Conservation (phyloP, 2,797 vertebrate species). For the Rhabdophis nuchalis region DNA sequence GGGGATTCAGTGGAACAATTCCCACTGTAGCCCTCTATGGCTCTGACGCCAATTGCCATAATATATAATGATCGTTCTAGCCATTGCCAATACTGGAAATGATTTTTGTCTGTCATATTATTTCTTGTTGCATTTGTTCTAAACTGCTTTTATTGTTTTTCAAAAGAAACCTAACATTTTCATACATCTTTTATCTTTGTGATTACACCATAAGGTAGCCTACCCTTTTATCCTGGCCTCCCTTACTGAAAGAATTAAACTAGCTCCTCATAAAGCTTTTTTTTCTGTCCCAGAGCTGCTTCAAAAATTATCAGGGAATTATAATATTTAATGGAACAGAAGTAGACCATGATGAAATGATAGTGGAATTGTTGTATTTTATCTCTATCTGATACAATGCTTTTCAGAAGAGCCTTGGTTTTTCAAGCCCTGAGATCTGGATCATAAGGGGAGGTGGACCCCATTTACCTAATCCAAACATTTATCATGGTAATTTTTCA, state of each 20-base stretch:
- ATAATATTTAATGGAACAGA: not conserved
- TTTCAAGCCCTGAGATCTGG: not conserved
- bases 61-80: not conserved
- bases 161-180: not conserved
- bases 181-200: not conserved
- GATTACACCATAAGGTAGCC: not conserved
- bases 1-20: not conserved
- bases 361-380: not conserved
- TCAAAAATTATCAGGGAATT: not conserved
- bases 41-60: not conserved
- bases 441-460: not conserved
- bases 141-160: not conserved
- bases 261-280: not conserved
- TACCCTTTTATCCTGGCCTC: not conserved
- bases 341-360: not conserved
- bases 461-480: not conserved
- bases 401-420: not conserved
- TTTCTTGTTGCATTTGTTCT: not conserved
- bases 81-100: not conserved
- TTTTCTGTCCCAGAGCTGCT: not conserved
- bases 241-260: not conserved
- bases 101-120: not conserved
- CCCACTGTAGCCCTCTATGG: not conserved
- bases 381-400: not conserved
- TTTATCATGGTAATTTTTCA: not conserved